Percentiles rank a stretch among this genome's conserved stretches.
phyloP scores from a whole-genome alignment of 2,113 vertebrate species.

The Rhegmatorhina hoffmannsi region DNA sequence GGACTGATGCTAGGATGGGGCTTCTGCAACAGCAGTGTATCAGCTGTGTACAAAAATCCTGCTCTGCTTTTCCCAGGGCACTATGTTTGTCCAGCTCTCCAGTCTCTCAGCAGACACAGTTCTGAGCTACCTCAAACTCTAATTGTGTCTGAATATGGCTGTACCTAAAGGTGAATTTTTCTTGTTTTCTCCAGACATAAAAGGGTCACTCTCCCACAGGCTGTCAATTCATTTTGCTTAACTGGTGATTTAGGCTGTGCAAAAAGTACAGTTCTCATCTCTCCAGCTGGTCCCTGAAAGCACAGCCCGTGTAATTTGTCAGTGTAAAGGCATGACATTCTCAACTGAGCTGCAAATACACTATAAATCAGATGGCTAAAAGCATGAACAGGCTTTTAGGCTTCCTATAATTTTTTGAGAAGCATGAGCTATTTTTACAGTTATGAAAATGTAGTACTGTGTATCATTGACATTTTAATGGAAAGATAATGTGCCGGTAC shows the following conservation, averaged over 20 bases:
- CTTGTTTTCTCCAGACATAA: background rate
- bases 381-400: constrained; percentile 33
- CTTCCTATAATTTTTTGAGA: constrained; percentile 16
- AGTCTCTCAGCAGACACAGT: background rate
- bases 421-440: constrained; percentile 36
- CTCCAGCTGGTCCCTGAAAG: constrained; percentile 29
- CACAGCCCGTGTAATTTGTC: constrained; percentile 22
- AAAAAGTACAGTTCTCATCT: background rate
- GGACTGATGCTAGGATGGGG: background rate
- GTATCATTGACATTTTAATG: constrained; percentile 50
- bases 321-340: constrained; percentile 1
- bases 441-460: constrained; percentile 35
- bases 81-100: background rate
- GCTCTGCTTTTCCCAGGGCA: background rate
- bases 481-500: constrained; percentile 9
- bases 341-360: constrained; percentile 7
- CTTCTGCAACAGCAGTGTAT: background rate
- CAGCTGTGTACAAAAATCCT: background rate
- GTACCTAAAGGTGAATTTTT: background rate
- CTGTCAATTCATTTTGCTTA: constrained; percentile 25
- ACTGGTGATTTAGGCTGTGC: background rate
- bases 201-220: background rate
- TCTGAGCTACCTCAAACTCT: background rate
- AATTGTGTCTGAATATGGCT: background rate
- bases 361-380: constrained; percentile 58